Conservation (phyloP, 2,888 invertebrate species). For the Eilema sororculum region DNA sequence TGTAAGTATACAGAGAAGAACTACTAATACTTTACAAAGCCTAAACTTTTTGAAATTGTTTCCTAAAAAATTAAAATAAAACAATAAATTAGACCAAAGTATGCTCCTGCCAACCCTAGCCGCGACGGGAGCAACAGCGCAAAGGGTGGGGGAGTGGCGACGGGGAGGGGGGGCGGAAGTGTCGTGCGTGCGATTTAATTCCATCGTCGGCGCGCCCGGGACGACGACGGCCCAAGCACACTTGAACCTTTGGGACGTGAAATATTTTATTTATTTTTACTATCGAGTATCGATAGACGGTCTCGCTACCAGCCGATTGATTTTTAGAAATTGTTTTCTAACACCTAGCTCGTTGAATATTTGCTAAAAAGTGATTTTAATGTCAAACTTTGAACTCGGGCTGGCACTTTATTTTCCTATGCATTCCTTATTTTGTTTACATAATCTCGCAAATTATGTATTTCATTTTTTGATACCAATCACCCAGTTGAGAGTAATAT, state of each 20-base stretch:
- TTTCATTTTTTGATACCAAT: too few relatives aligned
- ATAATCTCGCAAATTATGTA: too few relatives aligned
- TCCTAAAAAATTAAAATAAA: background rate
- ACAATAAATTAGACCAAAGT: too few relatives aligned
- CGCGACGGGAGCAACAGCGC: slow-evolving; percentile 48
- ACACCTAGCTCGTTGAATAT: background rate
- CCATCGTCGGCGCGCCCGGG: slow-evolving; percentile 81
- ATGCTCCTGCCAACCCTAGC: slow-evolving; percentile 39
- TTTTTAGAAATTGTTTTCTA: background rate
- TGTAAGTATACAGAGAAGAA: too few relatives aligned
- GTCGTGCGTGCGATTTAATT: slow-evolving; percentile 87
- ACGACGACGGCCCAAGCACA: slow-evolving; percentile 51
- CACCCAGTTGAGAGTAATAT: background rate
- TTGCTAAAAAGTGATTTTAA: too few relatives aligned
- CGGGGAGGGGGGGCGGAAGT: slow-evolving; percentile 73
- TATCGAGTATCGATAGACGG: slow-evolving; percentile 33
- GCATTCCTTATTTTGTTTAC: too few relatives aligned
- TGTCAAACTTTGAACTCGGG: background rate
- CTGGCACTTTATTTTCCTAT: background rate
- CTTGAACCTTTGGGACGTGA: slow-evolving; percentile 43
- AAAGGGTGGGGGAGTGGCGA: slow-evolving; percentile 47
- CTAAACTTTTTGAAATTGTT: background rate
- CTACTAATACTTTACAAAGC: background rate
- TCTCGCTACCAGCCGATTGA: background rate
- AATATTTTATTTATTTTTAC: slow-evolving; percentile 12